Percentiles rank a stretch among this genome's conserved stretches.
Evolutionary conservation across 2,113 vertebrate species (phyloP).

Genomic region (Hemichromis elongatus): DNA sequence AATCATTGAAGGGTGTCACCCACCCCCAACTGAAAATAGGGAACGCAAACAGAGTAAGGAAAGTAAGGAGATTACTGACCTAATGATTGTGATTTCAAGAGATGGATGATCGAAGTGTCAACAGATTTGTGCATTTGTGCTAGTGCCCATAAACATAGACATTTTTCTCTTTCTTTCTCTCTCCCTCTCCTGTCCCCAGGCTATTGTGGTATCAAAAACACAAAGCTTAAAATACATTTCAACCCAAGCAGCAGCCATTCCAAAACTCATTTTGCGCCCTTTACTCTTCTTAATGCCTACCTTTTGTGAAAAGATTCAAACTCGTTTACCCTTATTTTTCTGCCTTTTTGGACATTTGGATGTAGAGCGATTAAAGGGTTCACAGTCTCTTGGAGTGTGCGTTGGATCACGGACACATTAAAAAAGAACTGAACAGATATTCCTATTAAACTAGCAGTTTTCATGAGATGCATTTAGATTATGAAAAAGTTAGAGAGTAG

Average conservation of each 20-base stretch:
- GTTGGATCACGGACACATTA: neutral
- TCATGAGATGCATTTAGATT: neutral
- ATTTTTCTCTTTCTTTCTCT: neutral
- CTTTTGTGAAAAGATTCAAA: neutral
- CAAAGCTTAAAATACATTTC: neutral
- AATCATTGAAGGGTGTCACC: slow-evolving; percentile 48
- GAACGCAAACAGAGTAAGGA: slow-evolving; percentile 9
- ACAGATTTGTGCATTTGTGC: neutral
- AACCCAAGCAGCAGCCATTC: neutral
- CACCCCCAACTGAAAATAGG: neutral
- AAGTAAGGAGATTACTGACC: slow-evolving; percentile 26
- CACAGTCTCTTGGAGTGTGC: no score
- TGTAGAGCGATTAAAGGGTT: neutral
- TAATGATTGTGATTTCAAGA: slow-evolving; percentile 5
- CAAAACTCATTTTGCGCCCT: neutral
- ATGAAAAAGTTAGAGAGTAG: slow-evolving; percentile 6
- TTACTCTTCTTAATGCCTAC: neutral
- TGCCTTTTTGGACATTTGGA: neutral
- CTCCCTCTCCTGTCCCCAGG: neutral
- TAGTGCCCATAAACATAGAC: neutral
- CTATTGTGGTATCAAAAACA: neutral
- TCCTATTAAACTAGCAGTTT: neutral
- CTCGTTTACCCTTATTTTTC: neutral
- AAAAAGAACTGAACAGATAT: neutral
- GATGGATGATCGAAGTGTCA: neutral